A percentile compares a stretch with the other conserved stretches of the same genome.
phyloP scores from a whole-genome alignment of 2,888 invertebrate species.

The Trichogramma evanescens region DNA sequence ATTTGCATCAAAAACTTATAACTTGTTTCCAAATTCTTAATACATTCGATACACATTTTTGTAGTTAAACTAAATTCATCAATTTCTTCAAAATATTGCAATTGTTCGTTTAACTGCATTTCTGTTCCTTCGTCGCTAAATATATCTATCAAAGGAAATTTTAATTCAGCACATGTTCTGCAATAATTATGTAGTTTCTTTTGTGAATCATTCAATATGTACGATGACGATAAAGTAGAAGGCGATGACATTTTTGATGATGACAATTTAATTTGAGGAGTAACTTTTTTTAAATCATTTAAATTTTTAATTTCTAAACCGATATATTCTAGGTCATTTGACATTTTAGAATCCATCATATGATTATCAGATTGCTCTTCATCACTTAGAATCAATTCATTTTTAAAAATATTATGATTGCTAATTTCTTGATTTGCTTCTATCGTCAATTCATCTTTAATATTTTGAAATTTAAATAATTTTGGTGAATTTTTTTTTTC shows the following conservation, averaged over 20 bases:
- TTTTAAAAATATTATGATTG: background rate
- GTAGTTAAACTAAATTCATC: constrained; percentile 38
- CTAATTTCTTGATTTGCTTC: constrained; percentile 11
- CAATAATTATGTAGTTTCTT: constrained; percentile 40
- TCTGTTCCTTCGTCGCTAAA: constrained; percentile 42
- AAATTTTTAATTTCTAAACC: constrained; percentile 36
- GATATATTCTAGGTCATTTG: constrained; percentile 17
- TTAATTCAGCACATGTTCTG: constrained; percentile 43
- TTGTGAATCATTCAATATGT: background rate
- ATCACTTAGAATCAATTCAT: background rate
- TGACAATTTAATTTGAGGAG: constrained; percentile 38
- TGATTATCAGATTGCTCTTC: constrained; percentile 7
- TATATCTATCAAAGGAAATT: constrained; percentile 42
- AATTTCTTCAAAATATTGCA: constrained; percentile 41
- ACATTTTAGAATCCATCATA: constrained; percentile 16
- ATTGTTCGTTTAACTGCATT: constrained; percentile 42
- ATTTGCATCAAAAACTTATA: constrained; percentile 46
- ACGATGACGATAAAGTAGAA: background rate
- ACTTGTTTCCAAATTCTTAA: constrained; percentile 44
- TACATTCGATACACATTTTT: constrained; percentile 46
- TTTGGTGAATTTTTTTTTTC: background rate
- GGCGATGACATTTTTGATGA: constrained; percentile 18
- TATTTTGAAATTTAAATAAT: background rate
- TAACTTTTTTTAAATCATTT: constrained; percentile 41
- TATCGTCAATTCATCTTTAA: background rate